phyloP scores from a whole-genome alignment of 1,140 invertebrate species.

The Dendroctonus ponderosae region DNA sequence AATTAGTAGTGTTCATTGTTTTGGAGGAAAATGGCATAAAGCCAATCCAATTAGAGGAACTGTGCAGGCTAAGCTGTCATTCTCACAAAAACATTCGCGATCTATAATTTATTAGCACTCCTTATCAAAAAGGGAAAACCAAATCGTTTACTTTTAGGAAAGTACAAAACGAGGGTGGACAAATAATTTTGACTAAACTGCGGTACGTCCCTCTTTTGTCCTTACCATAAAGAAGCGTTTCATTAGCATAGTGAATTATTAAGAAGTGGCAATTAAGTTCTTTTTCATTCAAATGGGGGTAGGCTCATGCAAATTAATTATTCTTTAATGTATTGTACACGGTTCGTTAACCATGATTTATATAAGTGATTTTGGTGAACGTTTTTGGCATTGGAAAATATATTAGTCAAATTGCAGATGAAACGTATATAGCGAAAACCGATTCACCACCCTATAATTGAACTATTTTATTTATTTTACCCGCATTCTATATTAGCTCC shows the following conservation, averaged over 20 bases:
- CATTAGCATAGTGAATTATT: conserved; percentile 43
- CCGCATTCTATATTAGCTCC: too few species aligned
- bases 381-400: conserved; percentile 3
- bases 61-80: too few species aligned
- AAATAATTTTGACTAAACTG: conserved; percentile 35
- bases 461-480: too few species aligned
- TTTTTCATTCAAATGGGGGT: conserved; percentile 26
- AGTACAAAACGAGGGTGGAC: conserved; percentile 24
- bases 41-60: too few species aligned
- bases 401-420: neutral
- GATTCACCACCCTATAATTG: too few species aligned
- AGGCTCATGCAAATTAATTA: conserved; percentile 30
- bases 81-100: too few species aligned
- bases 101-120: conserved; percentile 22
- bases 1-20: too few species aligned
- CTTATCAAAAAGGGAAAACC: conserved; percentile 12
- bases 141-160: conserved; percentile 14
- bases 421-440: too few species aligned
- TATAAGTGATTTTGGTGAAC: conserved; percentile 10
- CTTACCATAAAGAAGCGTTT: conserved; percentile 29
- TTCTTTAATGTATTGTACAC: conserved; percentile 29
- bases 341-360: conserved; percentile 26
- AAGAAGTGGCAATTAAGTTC: conserved; percentile 33
- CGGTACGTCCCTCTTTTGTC: conserved; percentile 27
- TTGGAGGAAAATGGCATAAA: too few species aligned